phyloP scores from a whole-genome alignment of 2,113 vertebrate species.

The Indicator indicator region DNA sequence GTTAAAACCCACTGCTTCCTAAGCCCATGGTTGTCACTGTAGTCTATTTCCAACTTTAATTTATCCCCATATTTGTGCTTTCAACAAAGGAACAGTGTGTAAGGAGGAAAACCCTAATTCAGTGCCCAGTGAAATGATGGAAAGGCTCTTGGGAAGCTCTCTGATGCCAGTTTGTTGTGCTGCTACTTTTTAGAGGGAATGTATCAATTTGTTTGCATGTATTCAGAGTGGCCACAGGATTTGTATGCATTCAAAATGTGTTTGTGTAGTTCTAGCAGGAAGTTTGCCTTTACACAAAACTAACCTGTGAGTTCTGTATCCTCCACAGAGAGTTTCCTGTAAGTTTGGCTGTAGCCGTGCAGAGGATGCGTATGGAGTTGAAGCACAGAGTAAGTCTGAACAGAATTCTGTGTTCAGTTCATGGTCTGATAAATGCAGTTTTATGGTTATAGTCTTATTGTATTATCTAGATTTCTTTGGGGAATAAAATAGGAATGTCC shows the following conservation, averaged over 20 bases:
- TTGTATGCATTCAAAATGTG: neutral
- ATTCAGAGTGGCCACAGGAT: neutral
- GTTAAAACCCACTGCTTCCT: neutral
- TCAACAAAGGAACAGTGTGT: neutral
- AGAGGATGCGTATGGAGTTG: conserved; percentile 61
- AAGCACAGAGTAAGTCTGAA: conserved; percentile 66
- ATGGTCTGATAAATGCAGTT: neutral
- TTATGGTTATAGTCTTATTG: neutral
- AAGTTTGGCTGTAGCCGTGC: conserved; percentile 66
- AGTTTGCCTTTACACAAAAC: neutral
- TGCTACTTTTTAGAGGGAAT: neutral
- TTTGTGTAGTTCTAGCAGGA: neutral
- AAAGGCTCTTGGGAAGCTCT: neutral
- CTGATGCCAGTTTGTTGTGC: neutral
- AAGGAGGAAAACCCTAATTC: neutral
- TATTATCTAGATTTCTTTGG: neutral
- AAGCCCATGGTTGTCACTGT: neutral
- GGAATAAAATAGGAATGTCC: neutral
- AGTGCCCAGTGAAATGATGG: neutral
- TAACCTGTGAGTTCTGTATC: conserved; percentile 31
- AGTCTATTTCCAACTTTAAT: neutral
- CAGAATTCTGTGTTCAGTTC: neutral
- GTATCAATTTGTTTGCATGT: neutral
- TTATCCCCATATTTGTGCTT: neutral
- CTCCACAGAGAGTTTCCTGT: conserved; percentile 62